Evolutionary conservation across 2,113 vertebrate genomes (phyloP).

Genomic region (Holacanthus passer): DNA sequence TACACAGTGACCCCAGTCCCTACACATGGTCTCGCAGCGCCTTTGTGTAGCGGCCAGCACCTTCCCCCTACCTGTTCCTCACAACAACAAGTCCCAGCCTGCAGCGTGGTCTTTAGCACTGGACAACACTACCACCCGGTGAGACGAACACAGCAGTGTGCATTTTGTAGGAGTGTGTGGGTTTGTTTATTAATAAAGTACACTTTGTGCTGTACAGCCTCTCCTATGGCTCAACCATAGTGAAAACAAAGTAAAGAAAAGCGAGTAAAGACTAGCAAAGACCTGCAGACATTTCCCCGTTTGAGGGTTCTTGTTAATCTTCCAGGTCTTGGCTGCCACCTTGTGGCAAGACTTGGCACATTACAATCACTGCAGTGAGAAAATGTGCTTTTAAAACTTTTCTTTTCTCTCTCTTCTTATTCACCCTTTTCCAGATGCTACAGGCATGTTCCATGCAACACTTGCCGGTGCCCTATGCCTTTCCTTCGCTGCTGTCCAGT

Average conservation of each 20-base stretch:
- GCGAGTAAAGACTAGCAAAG: conserved; percentile 7
- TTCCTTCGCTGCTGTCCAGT: conserved; percentile 94
- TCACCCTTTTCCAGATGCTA: conserved; percentile 89
- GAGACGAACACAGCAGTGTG: conserved; percentile 87
- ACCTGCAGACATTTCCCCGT: background rate
- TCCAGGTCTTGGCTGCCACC: conserved; percentile 66
- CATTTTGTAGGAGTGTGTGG: conserved; percentile 19
- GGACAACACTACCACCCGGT: conserved; percentile 97
- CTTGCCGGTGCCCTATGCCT: conserved; percentile 95
- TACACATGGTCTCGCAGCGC: conserved; percentile 93
- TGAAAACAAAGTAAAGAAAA: conserved; percentile 27
- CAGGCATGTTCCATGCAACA: conserved; percentile 97
- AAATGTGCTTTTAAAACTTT: background rate
- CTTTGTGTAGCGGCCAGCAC: conserved; percentile 95
- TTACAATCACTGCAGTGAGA: background rate
- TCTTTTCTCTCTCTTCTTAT: conserved; percentile 49
- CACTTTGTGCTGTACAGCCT: conserved; percentile 9
- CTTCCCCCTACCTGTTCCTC: conserved; percentile 94
- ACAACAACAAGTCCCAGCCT: conserved; percentile 94
- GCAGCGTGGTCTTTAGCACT: conserved; percentile 95
- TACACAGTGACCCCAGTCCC: conserved; percentile 95
- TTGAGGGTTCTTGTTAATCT: background rate
- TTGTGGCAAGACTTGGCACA: conserved; percentile 60
- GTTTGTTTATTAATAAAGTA: conserved; percentile 23
- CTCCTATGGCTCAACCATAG: background rate